Percentiles rank a stretch among this genome's conserved stretches.
Evolutionary conservation across 2,797 vertebrate species (phyloP).

Genomic region (Fistularia commersonii): DNA sequence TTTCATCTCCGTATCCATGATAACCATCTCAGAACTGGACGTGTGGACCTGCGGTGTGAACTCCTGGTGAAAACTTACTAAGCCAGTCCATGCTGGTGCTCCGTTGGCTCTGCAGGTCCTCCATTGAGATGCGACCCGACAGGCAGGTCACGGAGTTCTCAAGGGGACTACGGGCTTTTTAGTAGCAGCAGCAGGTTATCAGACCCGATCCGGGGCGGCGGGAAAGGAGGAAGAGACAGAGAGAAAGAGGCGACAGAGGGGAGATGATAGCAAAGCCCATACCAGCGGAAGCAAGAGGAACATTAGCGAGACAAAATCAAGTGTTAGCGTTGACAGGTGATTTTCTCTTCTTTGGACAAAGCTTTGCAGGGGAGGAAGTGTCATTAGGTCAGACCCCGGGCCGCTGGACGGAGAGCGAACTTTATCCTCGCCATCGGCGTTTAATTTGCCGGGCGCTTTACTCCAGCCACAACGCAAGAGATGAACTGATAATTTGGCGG

Average conservation of each 20-base stretch:
- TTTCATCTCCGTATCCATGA: not conserved
- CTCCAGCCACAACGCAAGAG: no score
- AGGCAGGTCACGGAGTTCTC: slow-evolving; percentile 94
- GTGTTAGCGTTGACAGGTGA: slow-evolving; percentile 10
- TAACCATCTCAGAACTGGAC: not conserved
- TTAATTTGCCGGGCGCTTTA: no score
- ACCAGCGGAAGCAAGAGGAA: slow-evolving; percentile 45
- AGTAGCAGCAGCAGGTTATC: slow-evolving; percentile 69
- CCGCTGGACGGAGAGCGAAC: slow-evolving; percentile 29
- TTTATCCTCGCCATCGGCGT: slow-evolving; percentile 19
- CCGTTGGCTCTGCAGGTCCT: slow-evolving; percentile 83
- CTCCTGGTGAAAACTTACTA: slow-evolving; percentile 81
- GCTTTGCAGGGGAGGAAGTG: slow-evolving; percentile 7
- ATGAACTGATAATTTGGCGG: not conserved
- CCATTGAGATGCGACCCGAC: slow-evolving; percentile 83
- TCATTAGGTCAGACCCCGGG: slow-evolving; percentile 17
- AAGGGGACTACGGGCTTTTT: slow-evolving; percentile 89
- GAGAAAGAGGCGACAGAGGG: slow-evolving; percentile 16
- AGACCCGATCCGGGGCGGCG: slow-evolving; percentile 35
- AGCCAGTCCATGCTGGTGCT: slow-evolving; percentile 95
- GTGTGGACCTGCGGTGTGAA: slow-evolving; percentile 27
- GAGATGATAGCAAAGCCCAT: slow-evolving; percentile 38
- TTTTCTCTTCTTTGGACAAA: slow-evolving; percentile 6
- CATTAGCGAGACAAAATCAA: slow-evolving; percentile 42
- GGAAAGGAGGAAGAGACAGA: slow-evolving; percentile 11